Evolutionary conservation across 2,888 invertebrate genomes (phyloP).

Genomic region (Biston betularia): DNA sequence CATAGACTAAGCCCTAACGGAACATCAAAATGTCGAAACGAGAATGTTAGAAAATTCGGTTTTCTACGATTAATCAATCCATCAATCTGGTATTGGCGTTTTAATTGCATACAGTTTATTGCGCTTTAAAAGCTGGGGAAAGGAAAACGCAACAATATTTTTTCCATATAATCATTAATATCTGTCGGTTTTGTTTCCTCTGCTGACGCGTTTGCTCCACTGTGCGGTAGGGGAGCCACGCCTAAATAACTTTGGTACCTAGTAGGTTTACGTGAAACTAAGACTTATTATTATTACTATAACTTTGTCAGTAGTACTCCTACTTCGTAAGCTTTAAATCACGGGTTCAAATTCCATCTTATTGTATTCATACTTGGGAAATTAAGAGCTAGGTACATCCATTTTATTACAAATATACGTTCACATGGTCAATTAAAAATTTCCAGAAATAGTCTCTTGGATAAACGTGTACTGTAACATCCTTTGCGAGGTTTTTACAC

Average conservation of each 20-base stretch:
- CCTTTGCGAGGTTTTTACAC: too few species aligned
- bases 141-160: constrained; percentile 88
- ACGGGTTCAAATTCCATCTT: too few species aligned
- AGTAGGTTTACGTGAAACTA: too few species aligned
- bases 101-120: constrained; percentile 83
- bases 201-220: constrained; percentile 66
- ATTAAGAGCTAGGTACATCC: too few species aligned
- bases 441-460: too few species aligned
- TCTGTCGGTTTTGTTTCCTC: constrained; percentile 89
- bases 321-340: too few species aligned
- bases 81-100: constrained; percentile 83
- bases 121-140: constrained; percentile 83
- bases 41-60: constrained; percentile 35
- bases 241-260: constrained; percentile 18
- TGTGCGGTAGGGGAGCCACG: constrained; percentile 59
- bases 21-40: constrained; percentile 19
- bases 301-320: too few species aligned
- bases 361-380: too few species aligned
- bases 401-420: too few species aligned
- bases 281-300: too few species aligned
- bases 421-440: too few species aligned
- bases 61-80: constrained; percentile 69
- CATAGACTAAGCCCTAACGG: not conserved
- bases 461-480: too few species aligned
- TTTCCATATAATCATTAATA: constrained; percentile 89